These are phyloP conservation scores for Crossaster papposus DNA, from an alignment of 53 echinoderm and acorn worm genomes.

Conservation along the genomic window DNA sequence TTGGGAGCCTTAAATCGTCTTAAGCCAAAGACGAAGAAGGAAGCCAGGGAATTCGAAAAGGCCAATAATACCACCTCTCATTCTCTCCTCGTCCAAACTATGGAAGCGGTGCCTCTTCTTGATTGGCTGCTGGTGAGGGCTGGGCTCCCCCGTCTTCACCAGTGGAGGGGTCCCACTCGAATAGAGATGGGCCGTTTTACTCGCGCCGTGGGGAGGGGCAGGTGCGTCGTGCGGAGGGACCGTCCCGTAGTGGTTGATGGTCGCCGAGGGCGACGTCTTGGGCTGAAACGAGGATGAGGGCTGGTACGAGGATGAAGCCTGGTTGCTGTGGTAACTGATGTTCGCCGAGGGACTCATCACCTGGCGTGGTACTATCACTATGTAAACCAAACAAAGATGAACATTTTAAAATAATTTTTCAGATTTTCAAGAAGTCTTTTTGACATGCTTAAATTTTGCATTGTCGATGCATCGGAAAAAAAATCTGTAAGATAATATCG, in stretches of 20 bases:
- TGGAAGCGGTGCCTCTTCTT: slow-evolving; percentile 90
- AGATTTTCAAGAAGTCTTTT: background rate
- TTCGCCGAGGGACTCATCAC: slow-evolving; percentile 46
- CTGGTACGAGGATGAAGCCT: slow-evolving; percentile 32
- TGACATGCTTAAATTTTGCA: background rate
- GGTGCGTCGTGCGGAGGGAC: slow-evolving; percentile 49
- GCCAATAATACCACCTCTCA: slow-evolving; percentile 44
- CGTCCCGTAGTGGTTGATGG: slow-evolving; percentile 83
- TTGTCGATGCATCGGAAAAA: background rate
- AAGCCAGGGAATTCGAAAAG: no score
- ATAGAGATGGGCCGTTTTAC: slow-evolving; percentile 41
- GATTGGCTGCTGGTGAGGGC: slow-evolving; percentile 77
- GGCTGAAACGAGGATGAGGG: slow-evolving; percentile 58
- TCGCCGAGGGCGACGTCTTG: slow-evolving; percentile 76
- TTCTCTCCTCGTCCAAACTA: slow-evolving; percentile 77
- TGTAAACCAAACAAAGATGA: background rate
- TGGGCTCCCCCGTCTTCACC: slow-evolving; percentile 57
- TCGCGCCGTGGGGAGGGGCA: slow-evolving; percentile 35
- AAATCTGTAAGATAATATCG: no score
- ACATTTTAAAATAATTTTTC: background rate
- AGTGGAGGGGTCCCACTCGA: slow-evolving; percentile 34
- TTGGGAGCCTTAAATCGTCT: no score
- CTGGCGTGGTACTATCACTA: slow-evolving; percentile 80
- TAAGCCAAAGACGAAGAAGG: no score
- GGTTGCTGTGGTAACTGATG: slow-evolving; percentile 68